A percentile compares a stretch with the other conserved stretches of the same genome.
These are phyloP conservation scores for Syrrhaptes paradoxus DNA, from an alignment of 2,113 vertebrate genomes.

Conservation along the genomic window DNA sequence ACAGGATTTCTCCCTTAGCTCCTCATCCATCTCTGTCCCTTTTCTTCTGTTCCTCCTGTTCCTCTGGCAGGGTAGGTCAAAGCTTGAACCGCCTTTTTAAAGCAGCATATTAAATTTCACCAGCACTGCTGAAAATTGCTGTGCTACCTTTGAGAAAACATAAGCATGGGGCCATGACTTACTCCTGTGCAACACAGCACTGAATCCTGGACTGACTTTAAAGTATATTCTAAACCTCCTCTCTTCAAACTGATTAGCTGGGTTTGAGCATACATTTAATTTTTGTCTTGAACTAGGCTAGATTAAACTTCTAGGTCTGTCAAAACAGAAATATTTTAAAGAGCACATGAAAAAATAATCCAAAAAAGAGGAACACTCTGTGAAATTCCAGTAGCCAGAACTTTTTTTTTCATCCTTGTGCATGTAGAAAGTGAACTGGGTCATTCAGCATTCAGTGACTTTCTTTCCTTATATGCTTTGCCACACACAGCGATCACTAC, in stretches of 20 bases:
- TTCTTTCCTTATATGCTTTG: conserved; percentile 15
- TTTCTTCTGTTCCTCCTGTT: not conserved
- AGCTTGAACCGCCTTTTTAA: not conserved
- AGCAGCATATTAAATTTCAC: not conserved
- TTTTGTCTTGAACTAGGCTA: conserved; percentile 1
- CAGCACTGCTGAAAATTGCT: not conserved
- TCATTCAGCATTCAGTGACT: not conserved
- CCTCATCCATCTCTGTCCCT: not conserved
- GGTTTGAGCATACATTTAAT: not conserved
- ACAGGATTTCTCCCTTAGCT: not conserved
- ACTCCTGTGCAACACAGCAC: not conserved
- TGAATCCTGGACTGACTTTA: not conserved
- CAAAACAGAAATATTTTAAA: not conserved
- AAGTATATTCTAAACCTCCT: not conserved
- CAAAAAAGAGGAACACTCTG: not conserved
- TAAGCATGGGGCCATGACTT: not conserved
- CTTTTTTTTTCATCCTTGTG: not conserved
- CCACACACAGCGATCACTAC: not conserved
- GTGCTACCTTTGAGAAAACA: not conserved
- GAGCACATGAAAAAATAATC: not conserved
- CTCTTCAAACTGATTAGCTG: conserved; percentile 14
- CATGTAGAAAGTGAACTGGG: conserved; percentile 5
- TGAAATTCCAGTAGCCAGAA: not conserved
- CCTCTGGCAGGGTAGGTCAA: not conserved
- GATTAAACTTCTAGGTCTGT: not conserved